Evolutionary conservation across 1,140 invertebrate genomes (phyloP), one percentile per base, ranked within the genome.

Genomic region (Mesaphorura yosii): DNA sequence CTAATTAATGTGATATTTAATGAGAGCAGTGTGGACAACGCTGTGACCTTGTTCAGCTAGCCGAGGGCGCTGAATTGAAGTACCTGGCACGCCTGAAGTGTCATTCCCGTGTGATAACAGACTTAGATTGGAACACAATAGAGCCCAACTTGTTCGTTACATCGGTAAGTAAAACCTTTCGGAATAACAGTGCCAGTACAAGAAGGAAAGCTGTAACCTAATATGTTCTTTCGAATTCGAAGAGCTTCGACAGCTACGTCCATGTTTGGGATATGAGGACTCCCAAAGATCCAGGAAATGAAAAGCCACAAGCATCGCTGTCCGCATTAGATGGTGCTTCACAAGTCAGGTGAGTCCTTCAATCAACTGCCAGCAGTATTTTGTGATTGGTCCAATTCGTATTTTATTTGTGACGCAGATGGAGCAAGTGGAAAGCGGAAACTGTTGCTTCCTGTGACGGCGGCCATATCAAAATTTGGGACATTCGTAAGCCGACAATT

Each of bases 391-490:
- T n/a, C n/a, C n/a, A n/a, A n/a, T n/a, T n/a, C n/a, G n/a, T n/a
- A n/a, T n/a, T n/a, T n/a, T n/a, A n/a, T n/a, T n/a, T n/a, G n/a
- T n/a, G n/a, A n/a, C n/a, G n/a, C n/a, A n/a, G 87, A 66, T 97
- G 92, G 83, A 94, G 93, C 69, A 80, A 83, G 64, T 76, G 90
- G 27, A 83, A 82, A 7, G 75, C 80, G 14, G 76, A 92, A 68
- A 74, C 88, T 44, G 72, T 97, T 58, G 91, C 92, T 1, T 94
- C 91, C 39, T 86, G 90, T 44, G 90, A 96, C 70, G 90, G 94
- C 68, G 90, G 89, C 15, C 91, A 96, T 71, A 79, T 95, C 7
- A 84, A 91, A 69, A 80, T 97, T 57, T 96, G 91, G 91, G 93
- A 97, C 69, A 82, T 86, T 62, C 76, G 92, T 59, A 92, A 93